Evolutionary conservation across 2,113 vertebrate genomes (phyloP), one percentile per base, ranked within the genome.

Genomic region (Eolophus roseicapilla): DNA sequence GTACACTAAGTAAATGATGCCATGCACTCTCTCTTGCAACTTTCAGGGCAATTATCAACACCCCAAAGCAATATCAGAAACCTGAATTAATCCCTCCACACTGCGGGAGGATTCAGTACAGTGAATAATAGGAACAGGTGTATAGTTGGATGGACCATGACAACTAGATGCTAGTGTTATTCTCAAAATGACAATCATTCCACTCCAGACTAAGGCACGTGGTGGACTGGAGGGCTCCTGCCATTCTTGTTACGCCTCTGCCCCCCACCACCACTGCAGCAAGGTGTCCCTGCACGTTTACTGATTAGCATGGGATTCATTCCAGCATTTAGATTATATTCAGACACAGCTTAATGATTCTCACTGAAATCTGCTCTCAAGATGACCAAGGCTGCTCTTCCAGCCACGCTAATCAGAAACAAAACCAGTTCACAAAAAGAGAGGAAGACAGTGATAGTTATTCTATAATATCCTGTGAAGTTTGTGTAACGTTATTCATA

Each of bases 171-270:
- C 21, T 62, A 64, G 71, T 33, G 43, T 29, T 33, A 16, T 2
- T 67, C 44, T 41, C 53, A n/a, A 39, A 39, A 59, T 3, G 10
- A 15, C 37, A 67, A 13, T 12, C 49, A 13, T 20, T 24, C 0
- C 0, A 10, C 31, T 78, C 37, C 80, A n/a, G 71, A 23, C 29
- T 44, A 62, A 57, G 62, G 57, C 21, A 33, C 6, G 0, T 12
- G 44, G 20, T 11, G 57, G 87, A 12, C 2, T 17, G 27, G 53
- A 39, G 44, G 62, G 35, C 41, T 79, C 37, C 47, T 67, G 7
- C 46, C 46, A 9, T 7, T 53, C 16, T 4, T 0, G 0, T 31
- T 46, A 24, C 6, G 4, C 13, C 59, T 63, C 46, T 62, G 76
- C 33, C 52, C 5, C 55, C 25, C 84, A 43, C 3, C 75, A 17